phyloP scores from a whole-genome alignment of 2,888 invertebrate genomes.

The Ommatoiulus sabulosus region DNA sequence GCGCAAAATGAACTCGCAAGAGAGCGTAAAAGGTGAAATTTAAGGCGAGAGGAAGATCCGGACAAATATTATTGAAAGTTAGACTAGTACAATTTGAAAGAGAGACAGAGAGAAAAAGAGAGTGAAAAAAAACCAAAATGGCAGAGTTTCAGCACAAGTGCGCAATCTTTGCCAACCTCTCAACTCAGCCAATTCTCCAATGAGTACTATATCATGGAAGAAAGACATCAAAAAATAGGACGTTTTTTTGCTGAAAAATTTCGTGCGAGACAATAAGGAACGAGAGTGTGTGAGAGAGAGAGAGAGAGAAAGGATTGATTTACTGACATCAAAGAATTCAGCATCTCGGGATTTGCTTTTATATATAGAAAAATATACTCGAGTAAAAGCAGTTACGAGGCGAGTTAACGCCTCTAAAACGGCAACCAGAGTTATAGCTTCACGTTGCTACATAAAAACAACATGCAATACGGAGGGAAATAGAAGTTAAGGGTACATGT shows the following conservation, averaged over 20 bases:
- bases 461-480: conserved; percentile 14
- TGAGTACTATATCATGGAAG: conserved; percentile 44
- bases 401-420: conserved; percentile 30
- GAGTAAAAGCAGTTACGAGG: background rate
- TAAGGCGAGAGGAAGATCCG: conserved; percentile 20
- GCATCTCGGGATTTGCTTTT: conserved; percentile 20
- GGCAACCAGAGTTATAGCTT: background rate
- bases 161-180: conserved; percentile 45
- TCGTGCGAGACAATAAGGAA: background rate
- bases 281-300: background rate
- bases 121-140: background rate
- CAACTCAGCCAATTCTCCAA: conserved; percentile 35
- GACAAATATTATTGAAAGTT: conserved; percentile 42
- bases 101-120: background rate
- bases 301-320: background rate
- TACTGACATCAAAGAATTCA: conserved; percentile 35
- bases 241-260: background rate
- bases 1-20: background rate
- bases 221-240: conserved; percentile 42
- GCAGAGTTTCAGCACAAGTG: conserved; percentile 14
- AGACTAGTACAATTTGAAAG: conserved; percentile 15
- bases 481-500: background rate
- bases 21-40: conserved; percentile 37
- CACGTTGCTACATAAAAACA: background rate
- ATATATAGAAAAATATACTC: conserved; percentile 38